Conservation (phyloP, 92 coral and sea anemone species). For the Epizoanthus rinbou region DNA sequence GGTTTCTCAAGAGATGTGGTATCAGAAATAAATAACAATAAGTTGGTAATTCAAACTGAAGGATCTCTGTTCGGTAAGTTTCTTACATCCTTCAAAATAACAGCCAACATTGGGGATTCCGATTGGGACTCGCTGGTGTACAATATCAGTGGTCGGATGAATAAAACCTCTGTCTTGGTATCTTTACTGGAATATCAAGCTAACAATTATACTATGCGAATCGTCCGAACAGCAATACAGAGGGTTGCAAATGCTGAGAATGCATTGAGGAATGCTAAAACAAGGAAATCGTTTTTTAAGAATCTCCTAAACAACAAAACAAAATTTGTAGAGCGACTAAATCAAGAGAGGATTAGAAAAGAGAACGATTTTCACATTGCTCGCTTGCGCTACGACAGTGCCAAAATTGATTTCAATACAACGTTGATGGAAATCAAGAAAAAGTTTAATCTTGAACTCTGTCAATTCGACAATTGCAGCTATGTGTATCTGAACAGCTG, state of each 20-base stretch:
- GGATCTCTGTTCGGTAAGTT: constrained; percentile 29
- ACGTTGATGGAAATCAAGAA: constrained; percentile 5
- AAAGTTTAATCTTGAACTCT: background rate
- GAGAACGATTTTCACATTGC: constrained; percentile 29
- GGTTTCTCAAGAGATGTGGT: constrained; percentile 16
- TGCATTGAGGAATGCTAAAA: constrained; percentile 38
- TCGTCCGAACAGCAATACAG: constrained; percentile 31
- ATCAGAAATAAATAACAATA: background rate
- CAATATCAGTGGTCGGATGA: constrained; percentile 47
- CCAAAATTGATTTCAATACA: constrained; percentile 42
- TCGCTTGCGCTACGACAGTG: constrained; percentile 37
- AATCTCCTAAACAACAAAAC: constrained; percentile 2
- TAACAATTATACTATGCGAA: constrained; percentile 37
- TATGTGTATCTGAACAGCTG: constrained; percentile 26
- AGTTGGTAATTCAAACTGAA: constrained; percentile 4
- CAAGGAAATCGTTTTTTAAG: background rate
- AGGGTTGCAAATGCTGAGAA: constrained; percentile 38
- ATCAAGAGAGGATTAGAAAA: background rate
- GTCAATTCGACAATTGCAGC: constrained; percentile 38
- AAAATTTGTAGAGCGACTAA: background rate
- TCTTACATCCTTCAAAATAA: constrained; percentile 37
- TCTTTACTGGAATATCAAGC: constrained; percentile 29
- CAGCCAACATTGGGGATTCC: constrained; percentile 46
- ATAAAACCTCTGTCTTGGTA: constrained; percentile 34
- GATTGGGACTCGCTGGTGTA: constrained; percentile 49